A percentile compares a stretch with the other conserved stretches of the same genome.
phyloP scores from a whole-genome alignment of 2,888 invertebrate genomes.

The Hirtodrosophila histrioides region DNA sequence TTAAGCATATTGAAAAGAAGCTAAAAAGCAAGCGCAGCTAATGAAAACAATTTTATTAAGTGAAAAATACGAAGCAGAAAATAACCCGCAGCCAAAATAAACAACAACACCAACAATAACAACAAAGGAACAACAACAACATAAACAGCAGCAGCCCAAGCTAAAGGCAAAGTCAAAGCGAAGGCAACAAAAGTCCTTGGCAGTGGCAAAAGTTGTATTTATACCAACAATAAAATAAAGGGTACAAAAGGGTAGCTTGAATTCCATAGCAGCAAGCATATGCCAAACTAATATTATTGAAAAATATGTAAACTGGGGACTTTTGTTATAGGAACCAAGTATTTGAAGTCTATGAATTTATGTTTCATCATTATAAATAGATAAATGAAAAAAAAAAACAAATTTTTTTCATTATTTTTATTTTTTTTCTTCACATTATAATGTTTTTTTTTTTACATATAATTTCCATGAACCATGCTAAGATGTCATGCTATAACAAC shows the following conservation, averaged over 20 bases:
- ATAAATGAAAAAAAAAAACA: too few species aligned
- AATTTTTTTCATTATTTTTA: too few species aligned
- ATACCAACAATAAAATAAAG: slow-evolving; percentile 6
- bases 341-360: too few species aligned
- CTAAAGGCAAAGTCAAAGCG: slow-evolving; percentile 51
- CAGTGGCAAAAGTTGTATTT: slow-evolving; percentile 67
- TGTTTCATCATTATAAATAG: too few species aligned
- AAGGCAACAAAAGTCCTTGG: slow-evolving; percentile 76
- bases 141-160: slow-evolving; percentile 14
- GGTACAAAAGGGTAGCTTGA: slow-evolving; percentile 23
- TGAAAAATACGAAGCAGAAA: slow-evolving; percentile 71
- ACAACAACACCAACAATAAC: slow-evolving; percentile 47
- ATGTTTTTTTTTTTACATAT: too few species aligned
- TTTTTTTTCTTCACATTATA: too few species aligned
- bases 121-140: slow-evolving; percentile 39
- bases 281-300: too few species aligned
- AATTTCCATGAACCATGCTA: too few species aligned
- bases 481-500: too few species aligned
- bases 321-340: too few species aligned
- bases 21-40: slow-evolving; percentile 63
- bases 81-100: slow-evolving; percentile 73
- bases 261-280: background rate
- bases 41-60: slow-evolving; percentile 80
- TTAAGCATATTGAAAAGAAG: slow-evolving; percentile 77
- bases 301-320: too few species aligned